These are phyloP conservation scores for Sipha maydis DNA, from an alignment of 2,888 invertebrate genomes.

Conservation along the genomic window DNA sequence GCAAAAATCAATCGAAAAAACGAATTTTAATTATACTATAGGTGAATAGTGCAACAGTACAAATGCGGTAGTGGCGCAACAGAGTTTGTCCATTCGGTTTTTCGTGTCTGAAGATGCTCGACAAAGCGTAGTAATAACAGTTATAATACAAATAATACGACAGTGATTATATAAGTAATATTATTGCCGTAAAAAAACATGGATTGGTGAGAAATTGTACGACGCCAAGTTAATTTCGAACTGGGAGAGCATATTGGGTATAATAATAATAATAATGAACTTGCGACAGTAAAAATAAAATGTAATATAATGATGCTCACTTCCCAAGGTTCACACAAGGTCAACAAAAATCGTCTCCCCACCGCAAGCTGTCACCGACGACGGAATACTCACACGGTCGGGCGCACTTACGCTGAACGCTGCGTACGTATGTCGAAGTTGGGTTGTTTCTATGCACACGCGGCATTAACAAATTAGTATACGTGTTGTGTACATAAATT, in stretches of 20 bases:
- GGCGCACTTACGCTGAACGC: background rate
- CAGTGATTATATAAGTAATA: background rate
- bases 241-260: background rate
- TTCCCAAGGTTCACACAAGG: conserved; percentile 48
- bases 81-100: background rate
- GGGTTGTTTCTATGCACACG: background rate
- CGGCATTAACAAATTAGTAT: background rate
- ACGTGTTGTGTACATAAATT: background rate
- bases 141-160: background rate
- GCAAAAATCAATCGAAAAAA: background rate
- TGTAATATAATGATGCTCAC: conserved; percentile 36
- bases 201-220: background rate
- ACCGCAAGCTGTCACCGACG: background rate
- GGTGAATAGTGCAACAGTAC: background rate
- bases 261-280: background rate
- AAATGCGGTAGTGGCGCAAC: background rate
- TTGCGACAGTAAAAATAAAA: conserved; percentile 34
- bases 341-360: conserved; percentile 47
- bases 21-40: background rate
- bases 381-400: background rate
- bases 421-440: background rate
- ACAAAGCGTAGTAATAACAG: background rate
- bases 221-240: background rate
- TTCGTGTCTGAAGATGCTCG: background rate
- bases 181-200: background rate